Evolutionary conservation across 2,797 vertebrate species (phyloP).

Genomic region (Halcyon leucocephala): DNA sequence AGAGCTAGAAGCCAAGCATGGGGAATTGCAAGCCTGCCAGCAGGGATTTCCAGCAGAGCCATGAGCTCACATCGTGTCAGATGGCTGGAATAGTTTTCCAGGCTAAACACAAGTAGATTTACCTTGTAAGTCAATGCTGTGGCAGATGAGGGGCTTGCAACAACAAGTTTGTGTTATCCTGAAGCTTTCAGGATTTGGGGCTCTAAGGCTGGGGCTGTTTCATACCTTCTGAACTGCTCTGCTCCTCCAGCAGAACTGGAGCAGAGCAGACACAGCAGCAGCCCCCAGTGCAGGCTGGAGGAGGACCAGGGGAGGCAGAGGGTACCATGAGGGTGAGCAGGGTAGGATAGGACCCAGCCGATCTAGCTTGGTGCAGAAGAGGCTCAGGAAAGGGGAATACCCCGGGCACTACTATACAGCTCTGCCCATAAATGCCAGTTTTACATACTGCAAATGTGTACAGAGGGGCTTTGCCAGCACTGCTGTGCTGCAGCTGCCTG

Average conservation of each 20-base stretch:
- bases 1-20: neutral
- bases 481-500: neutral
- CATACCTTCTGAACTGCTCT: neutral
- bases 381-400: neutral
- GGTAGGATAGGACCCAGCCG: neutral
- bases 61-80: neutral
- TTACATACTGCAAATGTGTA: fast-evolving
- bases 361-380: neutral
- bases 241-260: neutral
- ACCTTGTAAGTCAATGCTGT: neutral
- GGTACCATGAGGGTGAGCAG: neutral
- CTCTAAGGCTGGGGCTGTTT: neutral
- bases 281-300: neutral
- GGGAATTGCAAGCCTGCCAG: neutral
- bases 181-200: neutral
- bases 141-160: neutral
- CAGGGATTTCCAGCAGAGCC: neutral
- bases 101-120: neutral
- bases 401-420: neutral
- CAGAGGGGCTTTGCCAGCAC: neutral
- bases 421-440: neutral
- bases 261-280: neutral
- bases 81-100: neutral
- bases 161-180: neutral
- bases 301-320: neutral